Base-by-base conservation (phyloP, 2,113 vertebrate species). In the Collichthys lucidus region DNA sequence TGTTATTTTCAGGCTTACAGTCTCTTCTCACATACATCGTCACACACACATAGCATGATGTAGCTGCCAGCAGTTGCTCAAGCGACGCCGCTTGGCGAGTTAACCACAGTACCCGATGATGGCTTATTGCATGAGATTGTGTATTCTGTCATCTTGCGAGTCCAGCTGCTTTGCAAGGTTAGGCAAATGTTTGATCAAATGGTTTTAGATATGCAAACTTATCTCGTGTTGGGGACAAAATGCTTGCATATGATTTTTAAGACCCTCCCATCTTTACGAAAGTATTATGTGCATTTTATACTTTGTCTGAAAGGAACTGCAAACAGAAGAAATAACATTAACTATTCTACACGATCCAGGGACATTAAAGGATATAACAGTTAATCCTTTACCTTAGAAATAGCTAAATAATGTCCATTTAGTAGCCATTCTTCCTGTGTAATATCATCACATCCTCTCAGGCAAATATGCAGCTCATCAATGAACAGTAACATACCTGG, bases 401-500 rank as follows among this genome's bases (percentile, higher is more conserved):
- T 10, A 50, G 5, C 26, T 61, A 52, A 40, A 29, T 20, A 42
- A 61, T 52, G 5, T 46, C 16, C 2, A 16, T 42, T 53, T 57
- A 47, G 40, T 46, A 63, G 20, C 40, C 49, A 11, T 24, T 19
- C 20, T 46, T 5, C 55, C 8, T 42, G 3, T 53, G 7, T 65
- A 29, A 44, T 12, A 19, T n/a, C 12, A 47, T 70, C 47, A 57
- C 5, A n/a, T 77, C 7, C 3, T 50, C 44, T 49, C 6, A 12
- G 24, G 49, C 52, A 49, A 49, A 50, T 22, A 52, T 20, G 44
- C 29, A 66, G 19, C 59, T 68, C 44, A 67, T 64, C 29, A 64
- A 20, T 11, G 31, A 53, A 59, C 31, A 80, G 15, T 46, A 31
- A 77, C 74, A 31, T 15, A 75, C 69, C 68, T 89, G 61, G 74